Conservation (phyloP, 2,888 invertebrate species). For the Osmoderma eremita region DNA sequence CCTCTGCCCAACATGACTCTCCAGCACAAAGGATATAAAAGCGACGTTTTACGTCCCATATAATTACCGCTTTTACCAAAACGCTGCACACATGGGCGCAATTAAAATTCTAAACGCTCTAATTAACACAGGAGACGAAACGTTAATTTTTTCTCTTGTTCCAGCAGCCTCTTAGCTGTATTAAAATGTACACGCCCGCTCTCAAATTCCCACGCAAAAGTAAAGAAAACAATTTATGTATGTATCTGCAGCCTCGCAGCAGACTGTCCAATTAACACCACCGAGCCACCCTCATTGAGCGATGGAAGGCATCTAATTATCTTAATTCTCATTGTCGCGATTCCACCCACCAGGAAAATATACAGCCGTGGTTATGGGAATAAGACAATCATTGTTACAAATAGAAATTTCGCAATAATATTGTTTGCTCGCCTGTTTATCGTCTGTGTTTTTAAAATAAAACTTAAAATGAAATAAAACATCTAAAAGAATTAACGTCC, state of each 20-base stretch:
- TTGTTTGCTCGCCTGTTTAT: not conserved
- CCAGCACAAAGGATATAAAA: no score
- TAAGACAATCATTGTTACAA: not conserved
- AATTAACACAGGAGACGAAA: constrained; percentile 13
- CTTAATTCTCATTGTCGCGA: constrained; percentile 31
- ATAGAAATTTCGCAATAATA: not conserved
- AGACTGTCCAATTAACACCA: constrained; percentile 29
- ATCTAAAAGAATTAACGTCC: no score
- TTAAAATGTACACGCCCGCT: constrained; percentile 16
- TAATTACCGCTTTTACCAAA: constrained; percentile 8
- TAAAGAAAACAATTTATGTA: constrained; percentile 15
- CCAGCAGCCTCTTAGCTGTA: constrained; percentile 12
- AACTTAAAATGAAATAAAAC: no score
- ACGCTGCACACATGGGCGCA: constrained; percentile 12
- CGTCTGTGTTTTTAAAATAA: no score
- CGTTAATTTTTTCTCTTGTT: not conserved
- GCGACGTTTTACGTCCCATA: constrained; percentile 3
- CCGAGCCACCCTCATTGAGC: constrained; percentile 27
- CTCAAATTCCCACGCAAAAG: constrained; percentile 7
- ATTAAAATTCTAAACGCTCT: constrained; percentile 23
- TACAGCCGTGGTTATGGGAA: no score
- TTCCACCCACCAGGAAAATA: not conserved
- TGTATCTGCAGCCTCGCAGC: no score
- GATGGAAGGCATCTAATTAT: constrained; percentile 23
- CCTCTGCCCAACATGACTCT: no score